Evolutionary conservation across 2,797 vertebrate species (phyloP).

Genomic region (Nyctalus aviator): DNA sequence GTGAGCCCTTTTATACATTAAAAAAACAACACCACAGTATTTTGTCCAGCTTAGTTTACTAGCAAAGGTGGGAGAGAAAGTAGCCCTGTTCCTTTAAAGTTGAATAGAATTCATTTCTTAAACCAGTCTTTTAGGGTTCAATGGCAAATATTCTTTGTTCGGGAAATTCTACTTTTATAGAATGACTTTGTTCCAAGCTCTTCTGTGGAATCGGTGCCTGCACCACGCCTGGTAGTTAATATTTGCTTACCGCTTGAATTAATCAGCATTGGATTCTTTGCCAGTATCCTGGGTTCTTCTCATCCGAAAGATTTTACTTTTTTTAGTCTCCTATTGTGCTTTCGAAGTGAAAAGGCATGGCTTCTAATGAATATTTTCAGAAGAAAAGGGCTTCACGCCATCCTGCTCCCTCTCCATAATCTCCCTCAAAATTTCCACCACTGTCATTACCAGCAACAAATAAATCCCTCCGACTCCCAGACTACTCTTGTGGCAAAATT

Average conservation of each 20-base stretch:
- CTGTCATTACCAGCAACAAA: background rate
- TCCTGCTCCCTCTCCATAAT: background rate
- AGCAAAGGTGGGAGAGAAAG: background rate
- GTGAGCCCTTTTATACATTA: background rate
- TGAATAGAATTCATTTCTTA: constrained; percentile 46
- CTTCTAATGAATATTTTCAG: constrained; percentile 49
- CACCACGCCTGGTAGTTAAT: background rate
- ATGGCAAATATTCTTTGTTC: constrained; percentile 57
- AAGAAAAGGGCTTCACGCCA: background rate
- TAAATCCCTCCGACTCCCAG: background rate
- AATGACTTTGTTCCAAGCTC: background rate
- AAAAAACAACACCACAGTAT: constrained; percentile 20
- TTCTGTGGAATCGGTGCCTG: background rate
- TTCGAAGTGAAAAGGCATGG: background rate
- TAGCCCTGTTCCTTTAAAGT: background rate
- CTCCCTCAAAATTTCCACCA: background rate
- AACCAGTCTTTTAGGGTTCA: constrained; percentile 48
- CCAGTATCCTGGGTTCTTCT: constrained; percentile 51
- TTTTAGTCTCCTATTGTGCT: background rate
- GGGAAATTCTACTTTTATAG: constrained; percentile 38
- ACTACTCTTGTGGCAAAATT: background rate
- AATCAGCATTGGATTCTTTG: constrained; percentile 40
- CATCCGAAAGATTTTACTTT: background rate
- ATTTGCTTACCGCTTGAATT: constrained; percentile 59
- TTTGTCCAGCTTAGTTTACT: constrained; percentile 15